Evolutionary conservation across 2,113 vertebrate genomes (phyloP).

Genomic region (Colius striatus): DNA sequence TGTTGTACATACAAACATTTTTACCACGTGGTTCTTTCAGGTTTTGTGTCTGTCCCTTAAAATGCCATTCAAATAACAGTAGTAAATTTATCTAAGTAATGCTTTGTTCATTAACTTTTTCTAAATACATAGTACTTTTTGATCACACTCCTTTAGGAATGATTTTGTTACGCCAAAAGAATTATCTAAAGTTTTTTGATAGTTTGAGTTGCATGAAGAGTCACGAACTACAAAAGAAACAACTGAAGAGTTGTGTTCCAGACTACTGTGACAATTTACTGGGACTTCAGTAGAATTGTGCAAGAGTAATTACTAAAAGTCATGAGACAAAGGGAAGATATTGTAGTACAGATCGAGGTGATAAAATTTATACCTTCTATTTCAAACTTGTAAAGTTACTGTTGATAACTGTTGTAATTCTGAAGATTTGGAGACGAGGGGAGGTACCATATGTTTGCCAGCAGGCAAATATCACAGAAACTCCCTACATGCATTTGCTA

Average conservation of each 20-base stretch:
- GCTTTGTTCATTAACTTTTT: background rate
- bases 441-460: background rate
- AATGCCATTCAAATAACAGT: background rate
- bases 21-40: background rate
- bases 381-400: background rate
- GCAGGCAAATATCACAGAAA: background rate
- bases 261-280: background rate
- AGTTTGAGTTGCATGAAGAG: background rate
- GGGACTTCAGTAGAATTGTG: rapidly evolving
- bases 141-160: background rate
- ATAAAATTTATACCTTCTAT: background rate
- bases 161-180: background rate
- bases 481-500: background rate
- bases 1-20: background rate
- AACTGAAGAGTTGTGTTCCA: background rate
- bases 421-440: background rate
- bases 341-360: background rate
- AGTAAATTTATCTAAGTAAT: background rate
- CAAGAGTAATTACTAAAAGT: background rate
- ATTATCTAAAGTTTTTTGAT: background rate
- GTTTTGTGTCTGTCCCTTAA: background rate
- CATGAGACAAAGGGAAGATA: background rate
- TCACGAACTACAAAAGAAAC: background rate
- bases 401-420: background rate
- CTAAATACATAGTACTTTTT: background rate